Evolutionary conservation across 2,113 vertebrate species (phyloP), one percentile per base, ranked within the genome.

Genomic region (Laterallus jamaicensis): DNA sequence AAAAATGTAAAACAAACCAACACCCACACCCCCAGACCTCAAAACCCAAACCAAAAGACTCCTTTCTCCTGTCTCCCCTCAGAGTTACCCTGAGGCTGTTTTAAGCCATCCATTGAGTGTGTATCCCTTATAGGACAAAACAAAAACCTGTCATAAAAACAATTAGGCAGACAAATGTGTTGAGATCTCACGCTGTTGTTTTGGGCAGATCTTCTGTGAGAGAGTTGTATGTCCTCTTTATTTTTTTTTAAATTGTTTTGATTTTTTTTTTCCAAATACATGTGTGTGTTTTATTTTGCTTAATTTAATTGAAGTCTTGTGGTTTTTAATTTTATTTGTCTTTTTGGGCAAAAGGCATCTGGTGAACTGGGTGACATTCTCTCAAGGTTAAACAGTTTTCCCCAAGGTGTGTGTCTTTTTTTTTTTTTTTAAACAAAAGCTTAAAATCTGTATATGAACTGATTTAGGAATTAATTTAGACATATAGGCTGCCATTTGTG

Each of bases 391-490:
- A 94, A 85, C 85, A 64, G 93, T 68, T 96, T 96, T 96, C 86
- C 79, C 91, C 90, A 82, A 92, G 85, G 94, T 95, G 69, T 96
- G 91, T 96, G 35, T 35, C 7, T 35, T 64, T 22, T 49, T 20
- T 96, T 93, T 85, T 62, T 95, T 84, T 93, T 83, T 96, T 93
- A 82, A 97, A 97, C 97, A 97, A 94, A 97, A 97, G 96, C 96
- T 97, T 97, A 97, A 97, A 47, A 97, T 97, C 98, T 98, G 98
- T 98, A 97, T 94, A 98, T 93, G 39, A 95, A 88, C 95, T 96
- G 97, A 97, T 97, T 96, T 98, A 98, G 98, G 97, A 97, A 93
- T 97, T 98, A 97, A 98, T 98, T 97, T 98, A 98, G 98, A 97
- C 95, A 91, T 94, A 98, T 97, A 98, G 98, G 98, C 98, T 97